Evolutionary conservation across 2,113 vertebrate genomes (phyloP).

Genomic region (Fulica atra): DNA sequence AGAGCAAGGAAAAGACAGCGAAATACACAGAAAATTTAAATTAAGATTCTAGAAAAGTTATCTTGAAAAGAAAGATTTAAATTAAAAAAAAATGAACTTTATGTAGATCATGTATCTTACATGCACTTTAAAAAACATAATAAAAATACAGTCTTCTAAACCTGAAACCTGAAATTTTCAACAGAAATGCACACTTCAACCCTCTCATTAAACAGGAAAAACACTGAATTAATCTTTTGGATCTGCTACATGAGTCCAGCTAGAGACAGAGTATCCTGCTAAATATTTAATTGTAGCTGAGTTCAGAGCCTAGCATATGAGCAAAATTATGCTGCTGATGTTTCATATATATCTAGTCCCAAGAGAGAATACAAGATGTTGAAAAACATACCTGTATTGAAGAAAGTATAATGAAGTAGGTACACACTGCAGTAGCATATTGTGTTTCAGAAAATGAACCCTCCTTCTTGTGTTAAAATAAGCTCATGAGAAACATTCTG

Average conservation of each 20-base stretch:
- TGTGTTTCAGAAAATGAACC: background rate
- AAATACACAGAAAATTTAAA: background rate
- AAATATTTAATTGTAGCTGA: conserved; percentile 39
- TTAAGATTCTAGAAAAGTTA: background rate
- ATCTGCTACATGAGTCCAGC: background rate
- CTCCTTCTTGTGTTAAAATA: background rate
- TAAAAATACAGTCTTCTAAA: background rate
- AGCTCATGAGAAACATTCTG: background rate
- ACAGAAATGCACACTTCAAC: background rate
- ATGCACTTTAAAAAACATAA: background rate
- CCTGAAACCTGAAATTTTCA: conserved; percentile 7
- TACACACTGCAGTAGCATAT: background rate
- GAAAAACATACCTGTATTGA: background rate
- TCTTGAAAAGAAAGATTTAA: background rate
- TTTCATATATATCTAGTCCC: background rate
- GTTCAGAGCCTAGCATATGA: background rate
- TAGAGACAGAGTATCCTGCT: background rate
- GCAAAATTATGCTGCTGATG: background rate
- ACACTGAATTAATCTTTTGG: conserved; percentile 54
- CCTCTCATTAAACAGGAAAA: conserved; percentile 29
- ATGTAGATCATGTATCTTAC: background rate
- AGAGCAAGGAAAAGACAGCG: background rate
- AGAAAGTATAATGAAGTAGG: background rate
- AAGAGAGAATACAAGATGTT: background rate
- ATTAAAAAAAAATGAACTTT: background rate